These are phyloP conservation scores for Colostygia pectinataria DNA, from an alignment of 2,888 invertebrate species.

Conservation along the genomic window DNA sequence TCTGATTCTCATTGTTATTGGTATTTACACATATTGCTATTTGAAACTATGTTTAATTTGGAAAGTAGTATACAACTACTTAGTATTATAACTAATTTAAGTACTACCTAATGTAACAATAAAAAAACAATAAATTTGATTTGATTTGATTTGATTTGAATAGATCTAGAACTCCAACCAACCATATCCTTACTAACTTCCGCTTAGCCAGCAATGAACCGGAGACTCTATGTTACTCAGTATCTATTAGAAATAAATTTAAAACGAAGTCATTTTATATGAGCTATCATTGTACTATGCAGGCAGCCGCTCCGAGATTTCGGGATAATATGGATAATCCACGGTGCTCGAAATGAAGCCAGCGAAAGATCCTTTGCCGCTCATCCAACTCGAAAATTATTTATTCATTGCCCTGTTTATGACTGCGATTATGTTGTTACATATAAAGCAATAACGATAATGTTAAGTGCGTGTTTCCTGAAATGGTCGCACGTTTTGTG, in stretches of 20 bases:
- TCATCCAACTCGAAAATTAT: slow-evolving; percentile 67
- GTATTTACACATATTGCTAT: too few species aligned
- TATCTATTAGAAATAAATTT: slow-evolving; percentile 61
- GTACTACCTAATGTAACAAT: slow-evolving; percentile 3
- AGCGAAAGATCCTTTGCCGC: slow-evolving; percentile 61
- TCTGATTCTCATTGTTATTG: too few species aligned
- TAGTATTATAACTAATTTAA: too few species aligned
- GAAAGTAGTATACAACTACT: too few species aligned
- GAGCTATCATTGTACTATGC: slow-evolving; percentile 54
- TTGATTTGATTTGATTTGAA: too few species aligned
- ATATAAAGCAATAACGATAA: slow-evolving; percentile 42
- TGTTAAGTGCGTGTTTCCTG: slow-evolving; percentile 40
- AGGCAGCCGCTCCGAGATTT: slow-evolving; percentile 68
- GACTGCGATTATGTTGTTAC: slow-evolving; percentile 55
- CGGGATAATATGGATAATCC: slow-evolving; percentile 78
- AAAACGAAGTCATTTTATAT: slow-evolving; percentile 68
- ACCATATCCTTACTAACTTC: slow-evolving; percentile 12
- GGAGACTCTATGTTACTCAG: slow-evolving; percentile 51
- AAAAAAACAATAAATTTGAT: slow-evolving; percentile 6
- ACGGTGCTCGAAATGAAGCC: slow-evolving; percentile 66
- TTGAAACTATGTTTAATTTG: too few species aligned
- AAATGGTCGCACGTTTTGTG: slow-evolving; percentile 21
- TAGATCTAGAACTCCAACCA: slow-evolving; percentile 11
- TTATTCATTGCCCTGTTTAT: slow-evolving; percentile 67
- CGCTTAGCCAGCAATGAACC: slow-evolving; percentile 38